Conservation (phyloP, 2,888 invertebrate genomes). For the Hetaerina titia region DNA sequence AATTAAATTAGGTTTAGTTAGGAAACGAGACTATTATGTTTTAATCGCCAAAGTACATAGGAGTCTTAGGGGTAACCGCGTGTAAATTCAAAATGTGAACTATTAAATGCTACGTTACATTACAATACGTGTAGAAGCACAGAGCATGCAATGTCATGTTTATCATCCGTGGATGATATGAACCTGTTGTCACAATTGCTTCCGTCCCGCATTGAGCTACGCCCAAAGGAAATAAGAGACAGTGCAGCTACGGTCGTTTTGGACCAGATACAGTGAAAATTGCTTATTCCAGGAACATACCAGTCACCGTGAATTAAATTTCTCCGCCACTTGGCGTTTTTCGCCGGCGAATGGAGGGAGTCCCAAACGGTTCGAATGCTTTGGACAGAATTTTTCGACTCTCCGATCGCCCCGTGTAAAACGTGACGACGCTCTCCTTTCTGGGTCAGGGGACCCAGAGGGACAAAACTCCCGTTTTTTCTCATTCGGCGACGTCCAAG, state of each 20-base stretch:
- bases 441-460: neutral
- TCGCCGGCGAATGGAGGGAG: neutral
- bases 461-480: neutral
- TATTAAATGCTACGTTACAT: no score
- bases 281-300: neutral
- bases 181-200: no score
- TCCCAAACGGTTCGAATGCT: neutral
- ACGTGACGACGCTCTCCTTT: neutral
- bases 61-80: no score
- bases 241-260: neutral
- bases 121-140: no score
- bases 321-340: neutral
- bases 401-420: neutral
- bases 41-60: no score
- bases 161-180: no score
- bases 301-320: conserved; percentile 17
- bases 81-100: no score
- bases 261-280: neutral
- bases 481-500: neutral
- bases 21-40: no score
- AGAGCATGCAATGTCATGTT: no score
- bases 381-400: neutral
- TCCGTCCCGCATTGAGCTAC: neutral
- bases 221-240: neutral
- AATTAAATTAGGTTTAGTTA: no score